Conservation (phyloP, 2,888 invertebrate genomes). For the Notodonta dromedarius region DNA sequence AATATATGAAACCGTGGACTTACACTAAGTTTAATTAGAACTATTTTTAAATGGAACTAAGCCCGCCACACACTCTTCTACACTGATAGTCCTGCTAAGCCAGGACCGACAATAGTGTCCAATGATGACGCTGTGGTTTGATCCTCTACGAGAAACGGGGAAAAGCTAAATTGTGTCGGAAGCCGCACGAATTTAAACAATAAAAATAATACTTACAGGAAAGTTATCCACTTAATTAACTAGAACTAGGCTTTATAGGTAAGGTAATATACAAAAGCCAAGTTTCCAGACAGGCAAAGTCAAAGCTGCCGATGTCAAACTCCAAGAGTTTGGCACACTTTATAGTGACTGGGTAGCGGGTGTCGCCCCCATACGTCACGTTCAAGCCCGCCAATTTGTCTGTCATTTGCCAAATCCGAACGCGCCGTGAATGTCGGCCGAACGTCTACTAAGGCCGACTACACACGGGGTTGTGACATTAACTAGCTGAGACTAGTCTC, state of each 20-base stretch:
- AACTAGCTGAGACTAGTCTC: conserved; percentile 6
- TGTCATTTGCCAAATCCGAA: conserved; percentile 72
- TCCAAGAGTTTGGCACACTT: conserved; percentile 39
- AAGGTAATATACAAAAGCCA: conserved; percentile 3
- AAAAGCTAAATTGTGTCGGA: no score
- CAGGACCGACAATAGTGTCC: no score
- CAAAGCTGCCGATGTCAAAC: conserved; percentile 38
- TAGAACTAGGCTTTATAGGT: background rate
- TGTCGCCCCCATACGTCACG: conserved; percentile 66
- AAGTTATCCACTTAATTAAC: no score
- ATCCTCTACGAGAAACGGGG: no score
- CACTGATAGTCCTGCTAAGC: no score
- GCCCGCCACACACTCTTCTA: no score
- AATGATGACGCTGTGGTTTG: no score
- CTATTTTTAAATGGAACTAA: no score
- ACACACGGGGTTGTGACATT: conserved; percentile 2
- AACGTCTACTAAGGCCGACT: conserved; percentile 32
- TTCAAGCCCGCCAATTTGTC: conserved; percentile 69
- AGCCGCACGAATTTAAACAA: no score
- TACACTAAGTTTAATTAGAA: background rate
- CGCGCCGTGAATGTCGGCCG: conserved; percentile 59
- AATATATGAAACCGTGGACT: background rate
- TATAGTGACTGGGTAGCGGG: conserved; percentile 43
- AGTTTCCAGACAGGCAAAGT: conserved; percentile 28
- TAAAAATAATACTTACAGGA: no score